Evolutionary conservation across 2,113 vertebrate genomes (phyloP), one percentile per base, ranked within the genome.

Genomic region (Perognathus longimembris): DNA sequence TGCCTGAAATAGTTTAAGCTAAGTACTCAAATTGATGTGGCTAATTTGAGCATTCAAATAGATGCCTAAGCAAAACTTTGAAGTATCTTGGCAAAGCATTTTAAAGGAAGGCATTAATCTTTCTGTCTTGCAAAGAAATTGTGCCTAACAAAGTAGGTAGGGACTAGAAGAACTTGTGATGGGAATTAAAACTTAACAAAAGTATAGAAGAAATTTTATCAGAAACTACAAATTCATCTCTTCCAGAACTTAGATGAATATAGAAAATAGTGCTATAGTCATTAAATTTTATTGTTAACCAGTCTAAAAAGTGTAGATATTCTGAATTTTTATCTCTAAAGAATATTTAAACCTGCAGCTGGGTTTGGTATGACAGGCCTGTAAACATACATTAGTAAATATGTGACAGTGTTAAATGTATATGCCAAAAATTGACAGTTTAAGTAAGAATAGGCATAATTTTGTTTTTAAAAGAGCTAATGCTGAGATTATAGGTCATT

Each of bases 1-100:
- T 95, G 67, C 89, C 92, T 94, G 74, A 94, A 97, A 96, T 97
- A 96, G 93, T 95, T 94, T 93, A 94, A 96, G 93, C 89, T 93
- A 95, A 93, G 94, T 90, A 69, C 94, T 93, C 80, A 94, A 93
- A 91, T 95, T 96, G 93, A 95, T 95, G 94, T 91, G 89, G 76
- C 95, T 96, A 95, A 95, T 95, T 93, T 95, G 93, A 93, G 90
- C 93, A 45, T 94, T 95, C 90, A 64, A 89, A 88, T 93, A 95
- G 92, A 96, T 96, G 94, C 94, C 94, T 93, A 93, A 96, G 92
- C 91, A 94, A 93, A 95, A 93, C 79, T 92, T 94, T 66, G 59
- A 96, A 96, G 89, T 85, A 67, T 92, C 93, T 96, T 95, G 88
- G 92, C 92, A 89, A 89, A 95, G 90, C 89, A 24, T 90, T 95